These are phyloP conservation scores for Willowsia nigromaculata DNA, from an alignment of 2,888 invertebrate species.

Conservation along the genomic window DNA sequence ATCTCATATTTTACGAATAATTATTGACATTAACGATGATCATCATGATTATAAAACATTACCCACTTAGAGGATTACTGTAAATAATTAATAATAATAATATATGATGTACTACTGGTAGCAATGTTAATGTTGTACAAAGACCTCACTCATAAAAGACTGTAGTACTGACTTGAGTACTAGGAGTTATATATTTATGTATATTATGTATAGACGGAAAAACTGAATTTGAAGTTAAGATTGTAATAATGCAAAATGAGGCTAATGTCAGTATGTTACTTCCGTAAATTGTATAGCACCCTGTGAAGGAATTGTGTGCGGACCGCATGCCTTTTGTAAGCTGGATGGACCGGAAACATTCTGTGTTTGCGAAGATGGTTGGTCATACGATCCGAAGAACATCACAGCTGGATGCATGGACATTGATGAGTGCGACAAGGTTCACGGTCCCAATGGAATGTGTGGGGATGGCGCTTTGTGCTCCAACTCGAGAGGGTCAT, in stretches of 20 bases:
- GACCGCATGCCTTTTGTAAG: conserved; percentile 91
- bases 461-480: conserved; percentile 93
- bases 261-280: no score
- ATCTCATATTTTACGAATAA: not conserved
- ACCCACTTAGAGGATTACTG: not conserved
- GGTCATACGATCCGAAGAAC: conserved; percentile 94
- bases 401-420: conserved; percentile 94
- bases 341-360: conserved; percentile 92
- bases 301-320: conserved; percentile 94
- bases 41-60: not conserved
- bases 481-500: conserved; percentile 89
- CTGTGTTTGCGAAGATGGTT: conserved; percentile 95
- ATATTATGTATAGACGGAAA: conserved; percentile 4
- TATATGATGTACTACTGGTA: not conserved
- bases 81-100: conserved; percentile 13
- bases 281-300: conserved; percentile 84
- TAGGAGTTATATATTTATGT: not conserved
- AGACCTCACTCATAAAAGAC: not conserved
- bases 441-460: conserved; percentile 88
- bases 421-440: conserved; percentile 92
- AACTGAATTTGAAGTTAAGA: not conserved
- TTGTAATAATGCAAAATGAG: not conserved
- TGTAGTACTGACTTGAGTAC: conserved; percentile 10
- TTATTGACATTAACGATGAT: not conserved
- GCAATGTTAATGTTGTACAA: not conserved